Conservation (phyloP, 2,113 vertebrate species). For the Protomyctophum bolini region DNA sequence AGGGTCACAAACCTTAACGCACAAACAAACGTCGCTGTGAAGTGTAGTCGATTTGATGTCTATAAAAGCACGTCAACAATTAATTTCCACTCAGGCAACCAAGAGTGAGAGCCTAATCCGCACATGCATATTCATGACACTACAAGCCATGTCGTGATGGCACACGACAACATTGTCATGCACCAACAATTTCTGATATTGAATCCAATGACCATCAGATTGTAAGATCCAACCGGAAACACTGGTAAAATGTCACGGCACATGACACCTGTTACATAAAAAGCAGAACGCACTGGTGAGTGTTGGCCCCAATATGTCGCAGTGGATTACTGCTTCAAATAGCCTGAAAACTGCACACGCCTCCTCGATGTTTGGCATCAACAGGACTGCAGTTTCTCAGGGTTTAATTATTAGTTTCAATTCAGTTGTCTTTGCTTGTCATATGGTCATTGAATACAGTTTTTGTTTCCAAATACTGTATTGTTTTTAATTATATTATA, state of each 20-base stretch:
- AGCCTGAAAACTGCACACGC: conserved; percentile 10
- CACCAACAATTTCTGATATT: background rate
- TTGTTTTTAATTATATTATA: background rate
- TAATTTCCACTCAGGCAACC: background rate
- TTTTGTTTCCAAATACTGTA: background rate
- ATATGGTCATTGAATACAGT: background rate
- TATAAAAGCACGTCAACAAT: background rate
- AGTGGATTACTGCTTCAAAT: conserved; percentile 36
- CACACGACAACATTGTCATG: no score
- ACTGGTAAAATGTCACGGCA: conserved; percentile 17
- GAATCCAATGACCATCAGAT: background rate
- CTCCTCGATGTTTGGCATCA: conserved; percentile 34
- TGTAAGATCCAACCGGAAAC: conserved; percentile 14
- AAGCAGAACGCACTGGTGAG: conserved; percentile 44
- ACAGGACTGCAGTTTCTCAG: conserved; percentile 16
- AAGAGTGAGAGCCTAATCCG: no score
- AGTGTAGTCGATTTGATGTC: background rate
- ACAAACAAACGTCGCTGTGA: no score
- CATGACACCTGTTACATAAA: conserved; percentile 40
- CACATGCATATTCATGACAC: no score
- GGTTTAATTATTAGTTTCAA: conserved; percentile 9
- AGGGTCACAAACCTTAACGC: no score
- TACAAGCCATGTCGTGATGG: no score
- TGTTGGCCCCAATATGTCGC: conserved; percentile 65
- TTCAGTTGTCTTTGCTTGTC: background rate